Conservation (phyloP, 92 coral and sea anemone genomes). For the Umimayanthus kanabou region DNA sequence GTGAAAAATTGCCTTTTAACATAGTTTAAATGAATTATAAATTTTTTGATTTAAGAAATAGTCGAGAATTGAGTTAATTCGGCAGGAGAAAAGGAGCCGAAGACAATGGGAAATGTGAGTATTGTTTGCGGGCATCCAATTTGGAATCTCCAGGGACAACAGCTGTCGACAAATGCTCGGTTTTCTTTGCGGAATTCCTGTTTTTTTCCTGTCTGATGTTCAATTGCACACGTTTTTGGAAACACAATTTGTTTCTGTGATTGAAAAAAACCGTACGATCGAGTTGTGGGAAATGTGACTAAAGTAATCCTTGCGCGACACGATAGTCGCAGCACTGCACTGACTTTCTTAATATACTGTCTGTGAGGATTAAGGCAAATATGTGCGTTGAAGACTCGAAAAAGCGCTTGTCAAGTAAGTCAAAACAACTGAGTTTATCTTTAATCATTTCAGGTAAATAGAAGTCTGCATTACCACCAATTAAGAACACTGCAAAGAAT, state of each 20-base stretch:
- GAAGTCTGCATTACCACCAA: constrained; percentile 55
- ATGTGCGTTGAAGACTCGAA: background rate
- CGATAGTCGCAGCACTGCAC: background rate
- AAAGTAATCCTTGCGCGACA: background rate
- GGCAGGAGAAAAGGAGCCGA: background rate
- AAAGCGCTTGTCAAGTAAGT: constrained; percentile 67
- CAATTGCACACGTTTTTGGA: background rate
- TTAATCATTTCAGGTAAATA: constrained; percentile 66
- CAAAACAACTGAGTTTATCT: constrained; percentile 65
- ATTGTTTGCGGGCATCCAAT: constrained; percentile 31
- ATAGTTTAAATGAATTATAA: background rate
- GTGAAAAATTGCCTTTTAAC: background rate
- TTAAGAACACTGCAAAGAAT: constrained; percentile 31
- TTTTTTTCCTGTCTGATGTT: constrained; percentile 22
- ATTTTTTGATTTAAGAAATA: background rate
- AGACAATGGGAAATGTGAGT: constrained; percentile 37
- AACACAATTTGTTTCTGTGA: background rate
- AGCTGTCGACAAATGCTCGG: constrained; percentile 41
- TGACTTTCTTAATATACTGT: background rate
- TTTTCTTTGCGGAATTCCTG: constrained; percentile 13
- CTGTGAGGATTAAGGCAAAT: background rate
- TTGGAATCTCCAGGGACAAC: constrained; percentile 38
- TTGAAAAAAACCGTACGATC: background rate
- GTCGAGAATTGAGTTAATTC: background rate
- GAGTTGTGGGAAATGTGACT: background rate